A percentile compares a stretch with the other conserved stretches of the same genome.
These are phyloP conservation scores for Periparus ater DNA, from an alignment of 2,797 vertebrate species.

Conservation along the genomic window DNA sequence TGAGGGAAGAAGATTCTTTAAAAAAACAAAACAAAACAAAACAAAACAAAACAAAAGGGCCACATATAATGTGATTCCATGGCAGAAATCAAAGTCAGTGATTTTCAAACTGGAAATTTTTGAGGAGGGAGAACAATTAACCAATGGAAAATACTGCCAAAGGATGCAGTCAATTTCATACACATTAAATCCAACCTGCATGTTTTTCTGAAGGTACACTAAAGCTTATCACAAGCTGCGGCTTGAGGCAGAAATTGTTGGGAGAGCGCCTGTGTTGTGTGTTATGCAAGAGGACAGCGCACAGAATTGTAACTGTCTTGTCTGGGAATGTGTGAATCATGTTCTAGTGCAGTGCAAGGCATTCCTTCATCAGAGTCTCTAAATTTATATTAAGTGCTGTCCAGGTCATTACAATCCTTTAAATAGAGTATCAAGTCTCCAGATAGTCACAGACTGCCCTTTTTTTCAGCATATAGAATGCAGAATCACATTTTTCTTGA, in stretches of 20 bases:
- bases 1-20: not conserved
- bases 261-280: not conserved
- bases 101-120: not conserved
- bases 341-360: not conserved
- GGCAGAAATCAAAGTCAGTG: not conserved
- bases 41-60: not conserved
- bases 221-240: not conserved
- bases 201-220: not conserved
- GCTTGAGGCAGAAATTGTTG: constrained; percentile 1
- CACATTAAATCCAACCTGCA: not conserved
- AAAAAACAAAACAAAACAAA: not conserved
- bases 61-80: not conserved
- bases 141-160: not conserved
- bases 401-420: not conserved
- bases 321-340: not conserved
- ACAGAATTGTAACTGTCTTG: not conserved
- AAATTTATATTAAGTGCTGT: not conserved
- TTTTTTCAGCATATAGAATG: not conserved
- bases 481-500: not conserved
- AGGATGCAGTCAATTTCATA: not conserved
- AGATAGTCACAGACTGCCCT: not conserved
- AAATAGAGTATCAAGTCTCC: not conserved
- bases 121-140: not conserved
- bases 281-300: not conserved
- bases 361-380: not conserved